Conservation (phyloP, 2,797 vertebrate genomes). For the Hafferia zeledoni region DNA sequence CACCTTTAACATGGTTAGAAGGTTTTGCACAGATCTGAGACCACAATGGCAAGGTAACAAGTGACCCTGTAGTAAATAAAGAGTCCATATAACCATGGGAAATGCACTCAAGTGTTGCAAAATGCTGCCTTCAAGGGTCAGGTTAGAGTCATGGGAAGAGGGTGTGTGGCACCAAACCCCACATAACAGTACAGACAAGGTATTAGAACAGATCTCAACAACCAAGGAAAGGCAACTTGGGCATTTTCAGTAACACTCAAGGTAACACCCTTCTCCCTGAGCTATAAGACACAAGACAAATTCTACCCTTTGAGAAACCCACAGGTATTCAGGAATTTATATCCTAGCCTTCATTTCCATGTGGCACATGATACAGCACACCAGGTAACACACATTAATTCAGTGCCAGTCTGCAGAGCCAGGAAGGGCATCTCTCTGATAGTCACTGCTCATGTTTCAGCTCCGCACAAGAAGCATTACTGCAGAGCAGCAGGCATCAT, state of each 20-base stretch:
- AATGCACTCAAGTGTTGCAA: not conserved
- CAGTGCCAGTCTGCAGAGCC: rapidly evolving
- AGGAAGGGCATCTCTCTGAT: not conserved
- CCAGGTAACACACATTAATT: not conserved
- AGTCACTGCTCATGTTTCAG: not conserved
- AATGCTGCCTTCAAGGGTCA: not conserved
- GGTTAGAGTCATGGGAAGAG: not conserved
- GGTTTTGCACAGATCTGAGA: not conserved
- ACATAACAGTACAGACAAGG: not conserved
- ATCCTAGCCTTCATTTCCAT: not conserved
- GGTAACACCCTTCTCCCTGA: not conserved
- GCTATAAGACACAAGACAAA: not conserved
- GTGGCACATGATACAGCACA: not conserved
- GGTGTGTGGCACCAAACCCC: not conserved
- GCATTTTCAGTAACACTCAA: not conserved
- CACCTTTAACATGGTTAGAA: not conserved
- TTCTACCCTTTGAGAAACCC: not conserved
- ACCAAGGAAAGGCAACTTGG: not conserved
- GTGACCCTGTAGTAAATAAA: not conserved
- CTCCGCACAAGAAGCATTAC: not conserved
- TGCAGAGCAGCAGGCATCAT: not conserved
- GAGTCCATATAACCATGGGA: not conserved
- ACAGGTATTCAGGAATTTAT: not conserved
- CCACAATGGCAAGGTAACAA: not conserved
- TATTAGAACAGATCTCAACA: rapidly evolving